A percentile compares a stretch with the other conserved stretches of the same genome.
phyloP scores from a whole-genome alignment of 2,113 vertebrate species.

The Forbesichthys agassizii region DNA sequence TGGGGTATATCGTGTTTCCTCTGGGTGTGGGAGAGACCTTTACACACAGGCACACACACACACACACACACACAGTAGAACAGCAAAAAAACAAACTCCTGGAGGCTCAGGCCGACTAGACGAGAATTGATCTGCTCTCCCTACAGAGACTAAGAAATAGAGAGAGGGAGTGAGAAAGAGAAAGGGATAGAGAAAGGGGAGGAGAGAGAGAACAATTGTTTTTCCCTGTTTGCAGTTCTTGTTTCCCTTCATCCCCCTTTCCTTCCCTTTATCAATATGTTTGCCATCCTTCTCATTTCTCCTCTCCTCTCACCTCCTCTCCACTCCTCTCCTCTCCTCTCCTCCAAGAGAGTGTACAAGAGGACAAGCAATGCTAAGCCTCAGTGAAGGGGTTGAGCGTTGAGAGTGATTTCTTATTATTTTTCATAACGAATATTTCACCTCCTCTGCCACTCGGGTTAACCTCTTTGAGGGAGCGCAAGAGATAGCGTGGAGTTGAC shows the following conservation, averaged over 20 bases:
- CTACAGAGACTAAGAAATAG: background rate
- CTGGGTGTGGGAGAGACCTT: too few relatives aligned
- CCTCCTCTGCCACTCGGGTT: constrained; percentile 4
- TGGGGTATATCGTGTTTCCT: background rate
- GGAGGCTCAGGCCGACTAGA: background rate
- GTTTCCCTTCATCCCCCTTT: too few relatives aligned
- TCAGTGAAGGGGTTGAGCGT: constrained; percentile 7
- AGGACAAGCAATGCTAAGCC: background rate
- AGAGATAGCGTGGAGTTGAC: constrained; percentile 11
- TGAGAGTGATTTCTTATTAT: constrained; percentile 9
- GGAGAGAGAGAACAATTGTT: too few relatives aligned
- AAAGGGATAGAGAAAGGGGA: constrained; percentile 6
- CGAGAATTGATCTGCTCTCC: constrained; percentile 45
- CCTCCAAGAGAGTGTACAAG: background rate
- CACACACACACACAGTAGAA: background rate
- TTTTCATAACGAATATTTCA: constrained; percentile 35
- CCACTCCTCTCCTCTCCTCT: too few relatives aligned
- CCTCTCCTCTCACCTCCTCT: too few relatives aligned
- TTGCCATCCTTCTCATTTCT: too few relatives aligned
- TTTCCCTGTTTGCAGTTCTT: too few relatives aligned
- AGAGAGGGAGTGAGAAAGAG: constrained; percentile 11
- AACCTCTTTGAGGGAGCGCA: constrained; percentile 5
- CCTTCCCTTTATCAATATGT: too few relatives aligned
- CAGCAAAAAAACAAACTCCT: background rate
- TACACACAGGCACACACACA: background rate